Percentiles rank a stretch among this genome's conserved stretches.
phyloP scores from a whole-genome alignment of 2,113 vertebrate genomes.

The Stigmatopora argus region DNA sequence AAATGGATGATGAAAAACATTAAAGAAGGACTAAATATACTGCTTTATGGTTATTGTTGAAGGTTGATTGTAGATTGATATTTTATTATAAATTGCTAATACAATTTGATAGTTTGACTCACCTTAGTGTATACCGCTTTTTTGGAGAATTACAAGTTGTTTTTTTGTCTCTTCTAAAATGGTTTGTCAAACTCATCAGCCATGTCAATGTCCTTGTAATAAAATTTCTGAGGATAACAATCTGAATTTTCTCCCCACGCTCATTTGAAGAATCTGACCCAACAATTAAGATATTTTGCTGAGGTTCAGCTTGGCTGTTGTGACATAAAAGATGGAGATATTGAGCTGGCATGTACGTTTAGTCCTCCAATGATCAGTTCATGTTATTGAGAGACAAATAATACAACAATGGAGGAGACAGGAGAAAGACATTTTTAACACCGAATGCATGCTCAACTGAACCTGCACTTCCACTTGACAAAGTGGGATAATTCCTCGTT shows the following conservation, averaged over 20 bases:
- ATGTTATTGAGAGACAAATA: slow-evolving; percentile 51
- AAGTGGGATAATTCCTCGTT: slow-evolving; percentile 40
- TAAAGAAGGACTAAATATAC: too few species aligned
- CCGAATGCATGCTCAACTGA: slow-evolving; percentile 47
- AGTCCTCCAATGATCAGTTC: slow-evolving; percentile 41
- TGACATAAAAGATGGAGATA: slow-evolving; percentile 37
- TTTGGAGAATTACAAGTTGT: too few species aligned
- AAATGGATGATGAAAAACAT: too few species aligned
- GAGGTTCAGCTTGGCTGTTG: slow-evolving; percentile 46
- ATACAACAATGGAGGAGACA: slow-evolving; percentile 16
- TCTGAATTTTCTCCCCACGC: slow-evolving; percentile 18
- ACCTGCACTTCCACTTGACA: slow-evolving; percentile 38
- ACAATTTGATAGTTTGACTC: too few species aligned
- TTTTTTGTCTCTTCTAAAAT: too few species aligned
- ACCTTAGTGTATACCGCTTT: too few species aligned
- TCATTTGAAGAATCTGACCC: slow-evolving; percentile 45
- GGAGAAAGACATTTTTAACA: slow-evolving; percentile 17
- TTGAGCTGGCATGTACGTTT: slow-evolving; percentile 28
- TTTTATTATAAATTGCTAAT: too few species aligned
- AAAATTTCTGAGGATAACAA: slow-evolving; percentile 13
- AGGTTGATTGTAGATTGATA: too few species aligned
- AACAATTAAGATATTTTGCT: slow-evolving; percentile 65
- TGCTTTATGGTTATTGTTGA: too few species aligned
- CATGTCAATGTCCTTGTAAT: not conserved
- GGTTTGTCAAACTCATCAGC: too few species aligned